Conservation (phyloP, 1,140 invertebrate genomes). For the Saccostrea echinata region DNA sequence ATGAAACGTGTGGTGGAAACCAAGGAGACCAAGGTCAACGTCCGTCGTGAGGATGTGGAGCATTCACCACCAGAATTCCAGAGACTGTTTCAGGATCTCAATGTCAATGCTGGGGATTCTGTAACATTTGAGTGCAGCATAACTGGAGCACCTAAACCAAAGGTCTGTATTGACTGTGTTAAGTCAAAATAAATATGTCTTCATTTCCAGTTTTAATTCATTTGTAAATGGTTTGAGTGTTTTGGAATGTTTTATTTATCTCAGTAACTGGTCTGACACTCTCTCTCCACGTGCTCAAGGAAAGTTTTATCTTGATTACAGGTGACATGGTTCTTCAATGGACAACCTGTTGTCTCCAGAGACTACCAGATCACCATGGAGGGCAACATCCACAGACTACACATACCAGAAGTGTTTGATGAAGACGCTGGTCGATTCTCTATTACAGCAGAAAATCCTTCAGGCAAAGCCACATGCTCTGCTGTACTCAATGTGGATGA, state of each 20-base stretch:
- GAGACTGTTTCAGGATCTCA: conserved; percentile 76
- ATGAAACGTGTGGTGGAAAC: conserved; percentile 58
- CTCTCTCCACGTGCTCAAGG: neutral
- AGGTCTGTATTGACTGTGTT: conserved; percentile 80
- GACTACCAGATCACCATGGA: conserved; percentile 87
- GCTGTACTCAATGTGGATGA: conserved; percentile 81
- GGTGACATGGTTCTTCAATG: conserved; percentile 88
- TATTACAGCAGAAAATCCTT: conserved; percentile 80
- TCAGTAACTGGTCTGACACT: neutral
- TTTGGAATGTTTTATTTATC: neutral
- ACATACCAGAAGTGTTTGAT: conserved; percentile 78
- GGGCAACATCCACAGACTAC: conserved; percentile 86
- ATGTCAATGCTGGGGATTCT: conserved; percentile 81
- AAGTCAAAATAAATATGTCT: too few species aligned
- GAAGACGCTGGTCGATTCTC: conserved; percentile 79
- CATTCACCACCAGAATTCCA: conserved; percentile 78
- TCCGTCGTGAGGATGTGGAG: conserved; percentile 62
- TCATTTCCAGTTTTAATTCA: too few species aligned
- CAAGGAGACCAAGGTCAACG: conserved; percentile 53
- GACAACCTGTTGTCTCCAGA: conserved; percentile 85
- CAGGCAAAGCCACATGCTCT: conserved; percentile 81
- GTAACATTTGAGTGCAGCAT: conserved; percentile 88
- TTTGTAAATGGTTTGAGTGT: too few species aligned
- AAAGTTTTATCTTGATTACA: conserved; percentile 69
- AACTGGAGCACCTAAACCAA: conserved; percentile 86